A percentile compares a stretch with the other conserved stretches of the same genome.
Conservation (phyloP, 2,888 invertebrate species). For the Amphipyra berbera region DNA sequence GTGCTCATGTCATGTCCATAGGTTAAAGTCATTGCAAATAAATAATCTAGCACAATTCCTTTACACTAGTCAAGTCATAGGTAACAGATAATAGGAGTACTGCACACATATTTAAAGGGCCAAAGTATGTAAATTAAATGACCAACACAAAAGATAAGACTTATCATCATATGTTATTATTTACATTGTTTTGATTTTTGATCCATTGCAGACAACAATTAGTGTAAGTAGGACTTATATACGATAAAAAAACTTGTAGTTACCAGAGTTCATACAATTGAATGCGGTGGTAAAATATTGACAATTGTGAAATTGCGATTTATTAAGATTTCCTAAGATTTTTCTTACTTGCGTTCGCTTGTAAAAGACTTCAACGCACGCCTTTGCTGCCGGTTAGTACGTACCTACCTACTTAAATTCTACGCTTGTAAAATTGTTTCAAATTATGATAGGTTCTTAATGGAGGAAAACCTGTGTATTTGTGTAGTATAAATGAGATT, state of each 20-base stretch:
- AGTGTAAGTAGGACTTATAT: not conserved
- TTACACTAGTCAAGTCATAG: not conserved
- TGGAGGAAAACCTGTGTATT: not conserved
- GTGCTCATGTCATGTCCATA: not conserved
- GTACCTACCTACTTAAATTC: not conserved
- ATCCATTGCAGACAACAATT: conserved; percentile 55
- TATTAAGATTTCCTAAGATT: conserved; percentile 15
- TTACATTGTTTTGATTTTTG: conserved; percentile 63
- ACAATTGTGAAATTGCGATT: not conserved
- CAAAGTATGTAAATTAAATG: conserved; percentile 36
- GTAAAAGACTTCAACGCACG: conserved; percentile 87
- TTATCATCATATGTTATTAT: conserved; percentile 67
- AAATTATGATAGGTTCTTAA: conserved; percentile 2
- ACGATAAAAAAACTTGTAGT: conserved; percentile 4
- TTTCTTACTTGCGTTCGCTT: conserved; percentile 57
- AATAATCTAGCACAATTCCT: conserved; percentile 1
- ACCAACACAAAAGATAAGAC: conserved; percentile 29
- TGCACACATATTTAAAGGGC: conserved; percentile 19
- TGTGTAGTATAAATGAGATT: not conserved
- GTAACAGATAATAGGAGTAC: conserved; percentile 12
- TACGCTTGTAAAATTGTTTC: conserved; percentile 3
- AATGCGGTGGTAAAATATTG: not conserved
- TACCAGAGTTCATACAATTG: not conserved
- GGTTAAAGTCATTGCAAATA: conserved; percentile 9
- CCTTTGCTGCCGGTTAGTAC: conserved; percentile 26